Evolutionary conservation across 2,797 vertebrate genomes (phyloP), one percentile per base, ranked within the genome.

Genomic region (Chromobotia macracanthus): DNA sequence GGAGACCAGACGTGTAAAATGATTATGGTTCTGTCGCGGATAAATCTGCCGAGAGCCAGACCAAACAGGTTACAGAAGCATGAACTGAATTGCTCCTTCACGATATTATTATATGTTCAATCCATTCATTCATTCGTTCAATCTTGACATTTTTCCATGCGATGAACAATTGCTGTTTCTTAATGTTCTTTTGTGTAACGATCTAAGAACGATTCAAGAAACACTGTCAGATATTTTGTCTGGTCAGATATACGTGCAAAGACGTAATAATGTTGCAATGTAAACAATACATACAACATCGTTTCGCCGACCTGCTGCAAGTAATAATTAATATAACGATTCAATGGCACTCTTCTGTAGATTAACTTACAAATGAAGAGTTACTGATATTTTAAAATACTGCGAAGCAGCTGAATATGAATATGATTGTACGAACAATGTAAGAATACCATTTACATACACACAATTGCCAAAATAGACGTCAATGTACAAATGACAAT

Each of bases 1-100:
- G 67, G 28, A 74, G 75, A 63, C 46, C 70, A 86, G 80, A 84
- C 81, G 79, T 80, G 72, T 79, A 51, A 77, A 82, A 84, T 86
- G 70, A 79, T 83, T 75, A 80, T 76, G 83, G 72, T 84, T 83
- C 73, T 81, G 80, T 76, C 55, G 76, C 61, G 58, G 41, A 71
- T 31, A 64, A 60, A 72, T 56, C 58, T 55, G 16, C 64, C 41
- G 68, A 56, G 68, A 66, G 38, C 46, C 41, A 61, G 56, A 69
- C 19, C 28, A 48, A 18, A 63, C 38, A 41, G 23, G 16, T 67
- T 15, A 31, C 55, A 74, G 38, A 66, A 72, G 58, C 73, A 60
- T 19, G 28, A 68, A 50, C 31, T 65, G 15, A 44, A 56, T 67
- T 18, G 46, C 58, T 51, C 65, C 46, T 28, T 18, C 41, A 53